These are phyloP conservation scores for Candoia aspera DNA, from an alignment of 2,113 vertebrate species.

Conservation along the genomic window DNA sequence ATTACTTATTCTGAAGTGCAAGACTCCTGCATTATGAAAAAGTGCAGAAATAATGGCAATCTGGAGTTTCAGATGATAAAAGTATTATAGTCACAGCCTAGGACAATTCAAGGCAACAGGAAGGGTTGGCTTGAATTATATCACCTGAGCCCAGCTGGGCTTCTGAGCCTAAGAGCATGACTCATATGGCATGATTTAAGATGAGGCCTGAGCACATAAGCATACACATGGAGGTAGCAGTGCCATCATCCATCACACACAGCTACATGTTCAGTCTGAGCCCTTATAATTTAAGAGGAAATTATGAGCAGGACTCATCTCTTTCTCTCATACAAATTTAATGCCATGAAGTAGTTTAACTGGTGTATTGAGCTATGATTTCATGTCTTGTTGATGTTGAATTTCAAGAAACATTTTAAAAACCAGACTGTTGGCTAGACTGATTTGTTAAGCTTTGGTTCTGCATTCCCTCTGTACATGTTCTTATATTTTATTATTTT, in stretches of 20 bases:
- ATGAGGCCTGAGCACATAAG: neutral
- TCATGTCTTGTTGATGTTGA: neutral
- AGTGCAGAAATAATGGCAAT: neutral
- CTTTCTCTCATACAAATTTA: neutral
- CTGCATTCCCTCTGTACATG: neutral
- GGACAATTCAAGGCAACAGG: neutral
- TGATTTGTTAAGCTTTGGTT: neutral
- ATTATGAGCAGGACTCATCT: neutral
- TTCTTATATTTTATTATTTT: neutral
- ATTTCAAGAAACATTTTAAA: neutral
- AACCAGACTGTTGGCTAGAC: neutral
- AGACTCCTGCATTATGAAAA: neutral
- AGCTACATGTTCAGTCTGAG: neutral
- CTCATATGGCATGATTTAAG: neutral
- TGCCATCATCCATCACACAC: neutral
- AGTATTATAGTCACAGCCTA: neutral
- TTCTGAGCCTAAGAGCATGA: neutral
- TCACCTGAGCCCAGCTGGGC: neutral
- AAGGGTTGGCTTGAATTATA: neutral
- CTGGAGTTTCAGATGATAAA: neutral
- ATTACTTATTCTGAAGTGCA: neutral
- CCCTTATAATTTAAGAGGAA: neutral
- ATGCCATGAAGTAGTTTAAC: neutral
- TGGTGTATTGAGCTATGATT: neutral
- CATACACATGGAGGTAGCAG: neutral